Base-by-base conservation (phyloP, 2,797 vertebrate species). In the Leptoclinus maculatus region DNA sequence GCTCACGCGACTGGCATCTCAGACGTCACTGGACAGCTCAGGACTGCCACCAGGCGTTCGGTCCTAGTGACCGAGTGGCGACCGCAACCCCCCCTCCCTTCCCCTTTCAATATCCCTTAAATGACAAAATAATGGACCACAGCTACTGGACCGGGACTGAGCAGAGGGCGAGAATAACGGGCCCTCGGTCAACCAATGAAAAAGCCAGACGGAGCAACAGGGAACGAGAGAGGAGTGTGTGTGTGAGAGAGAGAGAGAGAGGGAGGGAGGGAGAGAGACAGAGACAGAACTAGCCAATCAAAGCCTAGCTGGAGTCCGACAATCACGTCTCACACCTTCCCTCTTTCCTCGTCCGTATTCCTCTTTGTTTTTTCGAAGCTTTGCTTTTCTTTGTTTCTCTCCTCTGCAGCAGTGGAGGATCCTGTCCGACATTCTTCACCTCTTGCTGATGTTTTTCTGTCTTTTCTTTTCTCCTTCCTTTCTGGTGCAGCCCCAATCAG, bases 11-110 rank as follows among this genome's bases (percentile, higher is more conserved):
- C 96, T 97, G 92, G 97, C 98, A 94, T 99, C 98, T 95, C 98
- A 99, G 89, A 97, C 98, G 73, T 99, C 98, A 93, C 95, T 99
- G 94, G 98, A 99, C 94, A 98, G 96, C 96, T 98, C 97, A 93
- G 96, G 97, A 89, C 97, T 96, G 89, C 97, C 97, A 88, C 96
- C 96, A 68, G 98, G 97, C 87, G 91, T 96, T 89, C 96, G 98
- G 88, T 98, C 97, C 45, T 99, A 99, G 96, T 97, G 94, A 95
- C 95, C 90, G 71, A 71, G 81, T 57, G 71, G 73, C 70, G 59
- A 84, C 72, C 47, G 41, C 75, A 63, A 67, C 64, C 56, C 66
- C 80, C n/a, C n/a, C n/a, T 57, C 47, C 64, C 17, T 64, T 2
- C 21, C 13, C 51, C 56, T 25, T 54, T 54, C 27, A 54, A 72